Conservation (phyloP, 2,888 invertebrate genomes). For the Pristionchus exspectatus region DNA sequence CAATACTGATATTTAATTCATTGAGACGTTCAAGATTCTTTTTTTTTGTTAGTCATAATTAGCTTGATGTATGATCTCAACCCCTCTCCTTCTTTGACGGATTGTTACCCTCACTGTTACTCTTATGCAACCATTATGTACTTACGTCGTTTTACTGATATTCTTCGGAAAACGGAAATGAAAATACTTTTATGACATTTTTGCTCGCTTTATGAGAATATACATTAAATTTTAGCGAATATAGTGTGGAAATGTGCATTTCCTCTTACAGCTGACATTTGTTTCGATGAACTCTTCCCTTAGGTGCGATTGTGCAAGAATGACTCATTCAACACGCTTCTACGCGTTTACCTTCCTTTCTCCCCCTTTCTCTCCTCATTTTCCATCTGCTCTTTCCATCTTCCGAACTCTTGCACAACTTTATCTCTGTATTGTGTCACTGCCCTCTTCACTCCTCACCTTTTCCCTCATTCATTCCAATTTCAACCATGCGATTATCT, state of each 20-base stretch:
- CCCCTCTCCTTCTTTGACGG: background rate
- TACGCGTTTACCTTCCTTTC: background rate
- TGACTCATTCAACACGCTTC: background rate
- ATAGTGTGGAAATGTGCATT: background rate
- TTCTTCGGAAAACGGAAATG: too few species aligned
- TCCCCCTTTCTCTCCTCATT: background rate
- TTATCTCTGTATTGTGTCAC: background rate
- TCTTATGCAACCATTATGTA: too few species aligned
- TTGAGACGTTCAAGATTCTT: background rate
- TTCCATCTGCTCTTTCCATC: background rate
- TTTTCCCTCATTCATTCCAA: background rate
- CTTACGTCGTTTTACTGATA: too few species aligned
- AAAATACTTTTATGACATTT: too few species aligned
- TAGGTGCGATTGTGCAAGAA: background rate
- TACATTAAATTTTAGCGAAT: background rate
- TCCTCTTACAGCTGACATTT: background rate
- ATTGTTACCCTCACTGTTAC: background rate
- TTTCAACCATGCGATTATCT: background rate
- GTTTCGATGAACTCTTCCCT: constrained; percentile 1
- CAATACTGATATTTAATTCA: background rate
- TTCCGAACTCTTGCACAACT: constrained; percentile 36
- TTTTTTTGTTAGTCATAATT: background rate
- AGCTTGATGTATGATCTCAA: background rate
- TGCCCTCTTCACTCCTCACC: background rate
- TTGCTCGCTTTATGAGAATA: too few species aligned